Evolutionary conservation across 2,888 invertebrate species (phyloP).

Genomic region (Notodonta ziczac): DNA sequence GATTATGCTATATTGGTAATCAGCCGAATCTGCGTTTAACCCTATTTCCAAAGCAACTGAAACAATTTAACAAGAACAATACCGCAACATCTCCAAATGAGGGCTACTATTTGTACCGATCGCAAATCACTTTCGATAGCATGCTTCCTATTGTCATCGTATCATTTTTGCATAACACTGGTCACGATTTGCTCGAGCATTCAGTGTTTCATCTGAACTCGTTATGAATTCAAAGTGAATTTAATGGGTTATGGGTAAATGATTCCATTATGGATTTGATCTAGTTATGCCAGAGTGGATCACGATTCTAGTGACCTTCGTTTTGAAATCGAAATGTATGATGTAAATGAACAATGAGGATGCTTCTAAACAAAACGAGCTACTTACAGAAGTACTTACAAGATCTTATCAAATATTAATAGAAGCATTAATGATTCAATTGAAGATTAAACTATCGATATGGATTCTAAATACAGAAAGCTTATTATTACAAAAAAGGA

Average conservation of each 20-base stretch:
- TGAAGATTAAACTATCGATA: slow-evolving; percentile 1
- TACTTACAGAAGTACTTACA: slow-evolving; percentile 5
- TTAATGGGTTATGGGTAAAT: slow-evolving; percentile 66
- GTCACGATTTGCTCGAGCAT: slow-evolving; percentile 69
- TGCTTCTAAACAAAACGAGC: slow-evolving; percentile 12
- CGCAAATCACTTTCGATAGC: slow-evolving; percentile 52
- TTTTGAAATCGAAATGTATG: slow-evolving; percentile 69
- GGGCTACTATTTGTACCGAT: slow-evolving; percentile 44
- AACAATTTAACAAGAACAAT: slow-evolving; percentile 8
- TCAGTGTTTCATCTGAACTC: slow-evolving; percentile 68
- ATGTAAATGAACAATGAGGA: slow-evolving; percentile 40
- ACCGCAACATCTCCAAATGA: slow-evolving; percentile 24
- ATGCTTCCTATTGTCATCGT: slow-evolving; percentile 64
- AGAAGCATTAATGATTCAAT: slow-evolving; percentile 12
- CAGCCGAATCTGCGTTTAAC: background rate
- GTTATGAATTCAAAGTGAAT: slow-evolving; percentile 60
- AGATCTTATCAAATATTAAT: slow-evolving; percentile 20
- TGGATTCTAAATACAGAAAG: background rate
- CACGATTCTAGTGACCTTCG: slow-evolving; percentile 70
- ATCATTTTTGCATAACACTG: slow-evolving; percentile 72
- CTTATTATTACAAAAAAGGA: slow-evolving; percentile 15
- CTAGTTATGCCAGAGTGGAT: slow-evolving; percentile 67
- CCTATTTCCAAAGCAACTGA: slow-evolving; percentile 12
- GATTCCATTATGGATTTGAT: slow-evolving; percentile 65
- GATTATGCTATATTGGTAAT: no score